Evolutionary conservation across 1,140 invertebrate genomes (phyloP).

Genomic region (Platorchestia sp.): DNA sequence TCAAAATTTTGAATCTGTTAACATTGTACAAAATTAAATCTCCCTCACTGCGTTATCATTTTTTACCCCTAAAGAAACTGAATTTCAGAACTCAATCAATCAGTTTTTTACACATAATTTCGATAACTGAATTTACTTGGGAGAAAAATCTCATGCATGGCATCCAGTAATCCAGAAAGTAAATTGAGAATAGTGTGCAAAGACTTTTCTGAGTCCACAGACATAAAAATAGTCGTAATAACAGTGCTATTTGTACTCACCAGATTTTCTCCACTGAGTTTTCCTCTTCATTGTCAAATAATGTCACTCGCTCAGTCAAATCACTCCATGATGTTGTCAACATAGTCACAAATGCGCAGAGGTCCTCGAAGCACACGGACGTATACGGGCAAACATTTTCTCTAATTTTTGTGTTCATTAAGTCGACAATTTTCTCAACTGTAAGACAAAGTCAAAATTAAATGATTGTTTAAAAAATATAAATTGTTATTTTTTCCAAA

Average conservation of each 20-base stretch:
- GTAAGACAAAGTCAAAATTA: no score
- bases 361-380: no score
- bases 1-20: no score
- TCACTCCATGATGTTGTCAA: no score
- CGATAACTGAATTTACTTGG: background rate
- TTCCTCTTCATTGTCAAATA: background rate
- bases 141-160: background rate
- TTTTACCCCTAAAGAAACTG: background rate
- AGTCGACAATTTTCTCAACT: no score
- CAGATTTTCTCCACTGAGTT: background rate
- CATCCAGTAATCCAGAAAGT: background rate
- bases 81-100: background rate
- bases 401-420: no score
- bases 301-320: no score
- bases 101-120: background rate
- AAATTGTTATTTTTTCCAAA: no score
- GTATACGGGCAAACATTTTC: no score
- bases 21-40: no score
- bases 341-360: no score
- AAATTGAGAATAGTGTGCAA: background rate
- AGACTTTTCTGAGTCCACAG: background rate
- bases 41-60: background rate
- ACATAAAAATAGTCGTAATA: background rate
- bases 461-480: no score
- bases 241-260: background rate